Base-by-base conservation (phyloP, 2,888 invertebrate genomes). In the Epistrophe grossulariae region DNA sequence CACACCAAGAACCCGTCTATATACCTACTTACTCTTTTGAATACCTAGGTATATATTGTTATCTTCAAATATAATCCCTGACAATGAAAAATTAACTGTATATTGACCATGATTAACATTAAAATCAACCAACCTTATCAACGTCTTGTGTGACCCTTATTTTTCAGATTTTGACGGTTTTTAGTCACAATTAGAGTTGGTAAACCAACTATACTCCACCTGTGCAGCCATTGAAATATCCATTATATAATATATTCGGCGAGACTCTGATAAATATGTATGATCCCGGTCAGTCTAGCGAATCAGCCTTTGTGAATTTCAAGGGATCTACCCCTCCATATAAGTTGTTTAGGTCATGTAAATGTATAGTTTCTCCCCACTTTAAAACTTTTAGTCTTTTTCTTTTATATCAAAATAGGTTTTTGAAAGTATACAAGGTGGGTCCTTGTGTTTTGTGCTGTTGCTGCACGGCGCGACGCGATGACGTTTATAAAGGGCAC, bases 181-280 rank as follows among this genome's bases (percentile, higher is more conserved):
- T 35, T 11, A 80, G 76, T 78, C 72, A 72, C 79, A 60, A 73
- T 79, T 59, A 72, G 52, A 38, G 24, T 55, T 4, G 0, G 15
- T 28, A 28, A 73, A 6, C 43, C 43, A 43, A 64, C 73, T 79
- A 24, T 24, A 24, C 24, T 24, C 55, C 78, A 85, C 85, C 85
- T 85, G 85, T 73, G 24, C 43, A 62, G 48, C 55, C 72, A 57
- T 71, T 50, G 40, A 35, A 45, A 24, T 19, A 35, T 55, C 52
- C 52, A 52, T 52, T 55, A 8, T 4, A 35, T 66, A 48, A 24
- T 28, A 13, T 11, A 66, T 17, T 38, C 40, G n/a, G 55, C n/a
- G 40, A 40, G 40, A 40, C 55, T 72, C 35, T 43, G 43, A 84
- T 84, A 81, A 84, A 84, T 84, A 84, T 84, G 76, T 81, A 84